A percentile compares a stretch with the other conserved stretches of the same genome.
phyloP scores from a whole-genome alignment of 2,797 vertebrate species.

The Momotus momota region DNA sequence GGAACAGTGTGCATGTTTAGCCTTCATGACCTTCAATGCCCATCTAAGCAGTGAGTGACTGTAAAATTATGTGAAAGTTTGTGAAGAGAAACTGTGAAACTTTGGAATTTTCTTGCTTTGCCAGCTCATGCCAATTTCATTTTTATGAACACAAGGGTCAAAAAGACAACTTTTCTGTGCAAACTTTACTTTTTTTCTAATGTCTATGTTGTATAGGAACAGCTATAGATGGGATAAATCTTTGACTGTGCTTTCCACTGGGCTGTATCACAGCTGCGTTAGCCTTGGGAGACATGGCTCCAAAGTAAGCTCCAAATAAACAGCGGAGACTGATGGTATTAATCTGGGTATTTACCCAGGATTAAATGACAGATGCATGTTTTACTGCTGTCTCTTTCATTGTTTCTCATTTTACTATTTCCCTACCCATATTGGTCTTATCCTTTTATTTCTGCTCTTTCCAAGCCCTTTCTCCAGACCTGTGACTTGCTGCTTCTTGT shows the following conservation, averaged over 20 bases:
- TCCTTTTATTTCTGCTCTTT: slow-evolving; percentile 2
- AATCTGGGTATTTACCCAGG: slow-evolving; percentile 38
- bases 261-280: background rate
- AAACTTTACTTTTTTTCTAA: background rate
- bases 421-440: background rate
- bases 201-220: background rate
- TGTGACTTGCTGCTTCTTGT: background rate
- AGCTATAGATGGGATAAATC: background rate
- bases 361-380: slow-evolving; percentile 57
- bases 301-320: background rate
- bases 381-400: slow-evolving; percentile 60
- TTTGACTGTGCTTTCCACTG: background rate
- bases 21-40: background rate
- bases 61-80: background rate
- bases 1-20: background rate
- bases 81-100: background rate
- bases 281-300: background rate
- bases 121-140: background rate
- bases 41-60: background rate
- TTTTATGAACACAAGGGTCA: background rate
- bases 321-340: background rate
- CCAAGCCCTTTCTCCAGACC: background rate
- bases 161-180: background rate
- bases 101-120: background rate
- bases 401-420: slow-evolving; percentile 48